Evolutionary conservation across 2,888 invertebrate genomes (phyloP).

Genomic region (Epistrophella euchroma): DNA sequence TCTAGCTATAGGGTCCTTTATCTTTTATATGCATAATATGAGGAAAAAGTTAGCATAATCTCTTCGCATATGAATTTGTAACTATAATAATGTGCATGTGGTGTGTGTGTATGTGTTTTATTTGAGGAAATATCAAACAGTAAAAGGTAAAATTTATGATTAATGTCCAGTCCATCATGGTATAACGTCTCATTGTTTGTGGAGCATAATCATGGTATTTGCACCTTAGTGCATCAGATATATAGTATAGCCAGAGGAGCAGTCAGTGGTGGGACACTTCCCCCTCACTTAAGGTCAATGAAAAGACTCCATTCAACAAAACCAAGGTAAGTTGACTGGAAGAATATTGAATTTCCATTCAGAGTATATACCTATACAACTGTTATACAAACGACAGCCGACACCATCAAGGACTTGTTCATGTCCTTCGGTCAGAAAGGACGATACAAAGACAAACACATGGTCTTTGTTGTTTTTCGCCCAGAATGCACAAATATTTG

Average conservation of each 20-base stretch:
- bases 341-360: slow-evolving; percentile 67
- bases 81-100: neutral
- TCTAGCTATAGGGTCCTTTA: slow-evolving; percentile 39
- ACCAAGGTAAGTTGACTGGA: slow-evolving; percentile 63
- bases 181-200: slow-evolving; percentile 62
- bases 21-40: slow-evolving; percentile 63
- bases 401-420: slow-evolving; percentile 2
- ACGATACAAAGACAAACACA: slow-evolving; percentile 13
- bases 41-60: slow-evolving; percentile 65
- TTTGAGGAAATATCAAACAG: slow-evolving; percentile 57
- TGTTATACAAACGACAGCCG: too few relatives aligned
- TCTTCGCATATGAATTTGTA: neutral
- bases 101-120: slow-evolving; percentile 16
- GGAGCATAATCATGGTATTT: slow-evolving; percentile 71
- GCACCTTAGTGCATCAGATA: slow-evolving; percentile 54
- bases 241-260: neutral
- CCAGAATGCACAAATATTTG: slow-evolving; percentile 67
- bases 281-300: slow-evolving; percentile 1
- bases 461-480: slow-evolving; percentile 55
- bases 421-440: slow-evolving; percentile 6
- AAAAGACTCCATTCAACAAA: slow-evolving; percentile 5
- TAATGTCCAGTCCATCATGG: slow-evolving; percentile 71
- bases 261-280: neutral
- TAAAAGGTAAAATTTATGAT: slow-evolving; percentile 72
- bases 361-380: neutral